Conservation (phyloP, 2,797 vertebrate genomes). For the Pogonophryne albipinna region DNA sequence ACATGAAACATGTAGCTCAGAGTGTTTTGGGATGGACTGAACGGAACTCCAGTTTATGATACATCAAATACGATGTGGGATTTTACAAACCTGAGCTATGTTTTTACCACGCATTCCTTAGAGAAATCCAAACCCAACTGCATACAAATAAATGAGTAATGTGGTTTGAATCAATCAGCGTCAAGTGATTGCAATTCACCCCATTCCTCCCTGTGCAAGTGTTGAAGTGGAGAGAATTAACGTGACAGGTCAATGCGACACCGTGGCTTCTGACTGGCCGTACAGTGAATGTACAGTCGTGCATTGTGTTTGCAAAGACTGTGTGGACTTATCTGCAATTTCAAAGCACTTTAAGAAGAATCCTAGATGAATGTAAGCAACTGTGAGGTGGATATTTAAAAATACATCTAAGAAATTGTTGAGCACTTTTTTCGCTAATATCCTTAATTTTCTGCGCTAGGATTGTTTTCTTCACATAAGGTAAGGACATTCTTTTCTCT, state of each 20-base stretch:
- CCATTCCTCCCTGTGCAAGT: constrained; percentile 45
- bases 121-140: constrained; percentile 50
- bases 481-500: constrained; percentile 35
- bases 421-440: constrained; percentile 1
- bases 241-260: constrained; percentile 62
- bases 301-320: constrained; percentile 52
- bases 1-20: constrained; percentile 26
- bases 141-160: constrained; percentile 60
- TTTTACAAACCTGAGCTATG: constrained; percentile 60
- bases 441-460: constrained; percentile 3
- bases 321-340: constrained; percentile 39
- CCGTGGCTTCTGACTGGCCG: constrained; percentile 51
- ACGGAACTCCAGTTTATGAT: constrained; percentile 39
- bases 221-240: constrained; percentile 64
- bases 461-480: constrained; percentile 23
- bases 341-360: constrained; percentile 17
- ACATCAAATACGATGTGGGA: constrained; percentile 31
- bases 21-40: constrained; percentile 35
- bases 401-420: constrained; percentile 7
- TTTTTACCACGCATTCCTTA: constrained; percentile 36
- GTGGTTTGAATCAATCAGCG: constrained; percentile 62
- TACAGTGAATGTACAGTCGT: constrained; percentile 52
- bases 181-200: constrained; percentile 49
- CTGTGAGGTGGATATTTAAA: constrained; percentile 26
- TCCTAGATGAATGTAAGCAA: constrained; percentile 23